A percentile compares a stretch with the other conserved stretches of the same genome.
phyloP scores from a whole-genome alignment of 2,113 vertebrate genomes.

The Tenrec ecaudatus region DNA sequence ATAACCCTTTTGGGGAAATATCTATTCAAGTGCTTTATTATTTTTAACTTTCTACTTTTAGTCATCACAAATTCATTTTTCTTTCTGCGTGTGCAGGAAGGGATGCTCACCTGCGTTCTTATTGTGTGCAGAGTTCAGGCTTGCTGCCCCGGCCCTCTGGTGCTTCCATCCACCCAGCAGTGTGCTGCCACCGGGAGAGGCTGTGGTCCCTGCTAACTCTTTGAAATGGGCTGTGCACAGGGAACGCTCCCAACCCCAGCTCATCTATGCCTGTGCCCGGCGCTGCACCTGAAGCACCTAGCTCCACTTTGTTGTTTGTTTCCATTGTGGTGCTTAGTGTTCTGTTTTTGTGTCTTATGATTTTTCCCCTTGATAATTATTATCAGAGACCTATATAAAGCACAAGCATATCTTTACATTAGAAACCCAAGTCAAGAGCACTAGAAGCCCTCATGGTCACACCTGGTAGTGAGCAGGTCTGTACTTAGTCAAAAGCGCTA shows the following conservation, averaged over 20 bases:
- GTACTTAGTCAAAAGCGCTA: too few species aligned
- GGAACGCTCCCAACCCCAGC: not conserved
- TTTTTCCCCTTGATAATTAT: not conserved
- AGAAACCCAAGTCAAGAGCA: not conserved
- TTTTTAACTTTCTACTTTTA: not conserved
- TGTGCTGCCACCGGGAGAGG: not conserved
- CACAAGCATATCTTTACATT: not conserved
- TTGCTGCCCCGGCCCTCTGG: too few species aligned
- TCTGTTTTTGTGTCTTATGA: too few species aligned
- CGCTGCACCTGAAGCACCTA: too few species aligned
- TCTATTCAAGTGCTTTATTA: not conserved
- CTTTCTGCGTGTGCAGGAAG: not conserved
- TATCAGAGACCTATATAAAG: conserved; percentile 1
- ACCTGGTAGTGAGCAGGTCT: too few species aligned
- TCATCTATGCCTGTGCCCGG: not conserved
- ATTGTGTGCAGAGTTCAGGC: too few species aligned
- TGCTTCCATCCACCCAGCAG: not conserved
- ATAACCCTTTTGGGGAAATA: not conserved
- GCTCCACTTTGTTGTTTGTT: too few species aligned
- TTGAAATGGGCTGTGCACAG: rapidly evolving
- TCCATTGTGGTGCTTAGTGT: too few species aligned
- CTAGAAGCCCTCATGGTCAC: not conserved
- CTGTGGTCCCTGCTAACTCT: not conserved
- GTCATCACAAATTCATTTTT: not conserved
- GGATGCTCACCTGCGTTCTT: too few species aligned